Percentiles rank a stretch among this genome's conserved stretches.
Evolutionary conservation across 2,888 invertebrate species (phyloP).

Genomic region (Agrochola lota): DNA sequence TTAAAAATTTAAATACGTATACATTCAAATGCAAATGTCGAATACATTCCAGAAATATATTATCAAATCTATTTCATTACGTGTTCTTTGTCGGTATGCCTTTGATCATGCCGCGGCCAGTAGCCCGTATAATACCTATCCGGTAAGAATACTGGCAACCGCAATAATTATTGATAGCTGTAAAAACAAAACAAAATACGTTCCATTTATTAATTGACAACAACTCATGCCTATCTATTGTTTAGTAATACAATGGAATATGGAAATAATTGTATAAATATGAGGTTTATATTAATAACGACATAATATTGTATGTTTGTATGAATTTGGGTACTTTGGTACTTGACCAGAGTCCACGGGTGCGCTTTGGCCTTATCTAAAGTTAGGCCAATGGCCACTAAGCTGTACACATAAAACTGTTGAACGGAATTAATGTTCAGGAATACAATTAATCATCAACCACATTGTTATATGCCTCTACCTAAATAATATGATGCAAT

Average conservation of each 20-base stretch:
- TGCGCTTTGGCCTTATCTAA: constrained; percentile 8
- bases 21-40: constrained; percentile 41
- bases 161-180: constrained; percentile 55
- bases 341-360: constrained; percentile 1
- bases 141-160: constrained; percentile 56
- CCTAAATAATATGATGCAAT: not conserved
- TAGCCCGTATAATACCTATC: constrained; percentile 57
- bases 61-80: constrained; percentile 32
- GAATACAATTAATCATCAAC: not conserved
- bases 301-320: not conserved
- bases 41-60: constrained; percentile 42
- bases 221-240: constrained; percentile 22
- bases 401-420: not conserved
- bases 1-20: constrained; percentile 16
- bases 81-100: constrained; percentile 49
- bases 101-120: constrained; percentile 61
- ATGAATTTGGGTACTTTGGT: constrained; percentile 8
- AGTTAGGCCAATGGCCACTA: not conserved
- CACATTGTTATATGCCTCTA: not conserved
- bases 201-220: constrained; percentile 43
- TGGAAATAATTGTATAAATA: constrained; percentile 22
- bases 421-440: not conserved
- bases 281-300: constrained; percentile 4
- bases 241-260: constrained; percentile 19
- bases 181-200: constrained; percentile 61